phyloP scores from a whole-genome alignment of 2,113 vertebrate genomes.

The Plectropomus leopardus region DNA sequence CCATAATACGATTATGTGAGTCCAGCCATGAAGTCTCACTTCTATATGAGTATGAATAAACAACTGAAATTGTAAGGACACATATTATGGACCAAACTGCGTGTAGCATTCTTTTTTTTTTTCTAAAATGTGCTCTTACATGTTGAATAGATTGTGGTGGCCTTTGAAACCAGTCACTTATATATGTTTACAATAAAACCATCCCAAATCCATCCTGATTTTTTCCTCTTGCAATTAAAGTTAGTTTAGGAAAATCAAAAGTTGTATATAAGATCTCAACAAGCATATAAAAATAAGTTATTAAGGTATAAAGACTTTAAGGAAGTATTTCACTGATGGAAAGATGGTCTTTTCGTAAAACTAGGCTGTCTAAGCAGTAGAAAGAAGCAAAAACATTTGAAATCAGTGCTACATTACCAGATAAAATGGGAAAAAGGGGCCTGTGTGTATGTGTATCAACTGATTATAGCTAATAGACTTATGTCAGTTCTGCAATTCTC shows the following conservation, averaged over 20 bases:
- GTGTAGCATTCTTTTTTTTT: not conserved
- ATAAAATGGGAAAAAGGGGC: too few species aligned
- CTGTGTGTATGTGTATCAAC: too few species aligned
- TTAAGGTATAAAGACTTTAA: not conserved
- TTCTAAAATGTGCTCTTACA: not conserved
- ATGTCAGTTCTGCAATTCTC: too few species aligned
- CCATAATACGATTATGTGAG: constrained; percentile 55
- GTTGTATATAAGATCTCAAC: not conserved
- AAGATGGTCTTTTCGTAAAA: too few species aligned
- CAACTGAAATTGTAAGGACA: constrained; percentile 9
- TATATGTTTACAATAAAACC: not conserved
- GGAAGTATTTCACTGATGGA: too few species aligned
- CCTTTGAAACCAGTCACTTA: too few species aligned
- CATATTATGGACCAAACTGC: not conserved
- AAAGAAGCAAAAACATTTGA: too few species aligned
- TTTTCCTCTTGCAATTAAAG: not conserved
- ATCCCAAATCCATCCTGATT: not conserved
- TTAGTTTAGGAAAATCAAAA: not conserved
- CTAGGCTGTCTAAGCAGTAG: too few species aligned
- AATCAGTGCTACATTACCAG: too few species aligned
- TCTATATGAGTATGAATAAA: constrained; percentile 46
- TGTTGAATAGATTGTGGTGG: too few species aligned
- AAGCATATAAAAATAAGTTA: not conserved
- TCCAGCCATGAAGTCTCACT: constrained; percentile 30
- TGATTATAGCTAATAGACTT: too few species aligned